phyloP scores from a whole-genome alignment of 2,888 invertebrate species.

The Drosophila emarginata region DNA sequence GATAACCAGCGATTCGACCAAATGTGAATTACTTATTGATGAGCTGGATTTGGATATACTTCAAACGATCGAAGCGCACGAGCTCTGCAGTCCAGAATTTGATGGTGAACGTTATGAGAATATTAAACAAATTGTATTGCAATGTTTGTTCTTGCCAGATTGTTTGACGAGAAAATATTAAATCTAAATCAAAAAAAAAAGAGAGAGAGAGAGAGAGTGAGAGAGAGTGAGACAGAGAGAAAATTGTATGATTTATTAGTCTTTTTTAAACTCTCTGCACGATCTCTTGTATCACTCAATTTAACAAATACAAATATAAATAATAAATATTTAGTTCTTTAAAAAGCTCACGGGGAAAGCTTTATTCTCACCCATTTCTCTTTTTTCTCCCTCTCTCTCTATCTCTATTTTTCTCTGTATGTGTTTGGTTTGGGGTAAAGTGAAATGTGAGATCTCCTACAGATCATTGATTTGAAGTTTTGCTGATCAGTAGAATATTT shows the following conservation, averaged over 20 bases:
- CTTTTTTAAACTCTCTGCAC: too few relatives aligned
- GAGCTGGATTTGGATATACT: conserved; percentile 30
- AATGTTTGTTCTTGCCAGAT: background rate
- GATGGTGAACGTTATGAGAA: conserved; percentile 23
- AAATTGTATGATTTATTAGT: too few relatives aligned
- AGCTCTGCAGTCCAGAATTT: background rate
- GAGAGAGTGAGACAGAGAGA: background rate
- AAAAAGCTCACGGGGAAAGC: background rate
- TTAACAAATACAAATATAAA: background rate
- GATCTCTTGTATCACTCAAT: background rate
- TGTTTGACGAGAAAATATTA: background rate
- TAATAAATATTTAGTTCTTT: background rate
- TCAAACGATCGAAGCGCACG: conserved; percentile 18
- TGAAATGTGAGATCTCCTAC: background rate
- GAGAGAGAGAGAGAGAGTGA: background rate
- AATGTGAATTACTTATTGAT: conserved; percentile 36
- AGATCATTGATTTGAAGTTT: background rate
- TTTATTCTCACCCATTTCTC: background rate
- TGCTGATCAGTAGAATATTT: background rate
- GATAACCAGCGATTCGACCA: conserved; percentile 30
- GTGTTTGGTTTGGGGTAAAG: background rate
- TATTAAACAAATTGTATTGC: conserved; percentile 28
- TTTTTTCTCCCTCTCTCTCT: background rate
- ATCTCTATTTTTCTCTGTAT: background rate
- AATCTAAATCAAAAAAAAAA: background rate